Base-by-base conservation (phyloP, 1,140 invertebrate species). In the Gonatopus flavifemur region DNA sequence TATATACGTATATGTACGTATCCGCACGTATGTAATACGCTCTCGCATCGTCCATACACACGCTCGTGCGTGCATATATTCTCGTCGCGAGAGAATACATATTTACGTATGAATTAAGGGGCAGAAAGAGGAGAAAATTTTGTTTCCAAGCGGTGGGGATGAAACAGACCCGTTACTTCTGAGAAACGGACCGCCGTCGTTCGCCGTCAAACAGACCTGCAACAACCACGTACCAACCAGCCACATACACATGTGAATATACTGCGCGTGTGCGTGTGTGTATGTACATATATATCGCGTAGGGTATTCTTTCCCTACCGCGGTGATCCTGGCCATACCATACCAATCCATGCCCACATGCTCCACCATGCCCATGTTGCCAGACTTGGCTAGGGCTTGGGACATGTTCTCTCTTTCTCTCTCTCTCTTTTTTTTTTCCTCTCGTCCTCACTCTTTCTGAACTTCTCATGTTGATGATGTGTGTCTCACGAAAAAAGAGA, bases 151-250 rank as follows among this genome's bases (percentile, higher is more conserved):
- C 48, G 48, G 50, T 55, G 69, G 66, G 65, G 63, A 67, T 62
- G 65, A 66, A 70, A 62, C 63, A 67, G 69, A 70, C 70, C 74
- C 74, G 72, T 77, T 77, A 75, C 60, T 77, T 75, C 70, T 75
- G 65, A 70, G 74, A 75, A 76, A 63, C 65, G 62, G 66, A 67
- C 61, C 64, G 68, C 62, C 64, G 60, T 60, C 54, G 55, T 54
- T 62, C 53, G 57, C 58, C 59, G 67, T 67, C 68, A 71, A 71
- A 71, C 69, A 69, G 66, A 71, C 69, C 63, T 72, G 69, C 66
- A 56, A 55, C 57, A 59, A 62, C 59, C 54, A 59, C 47, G 57
- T 62, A 62, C 49, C 50, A 43, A 38, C 38, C 39, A n/a, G n/a
- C n/a, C n/a, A n/a, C n/a, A n/a, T n/a, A n/a, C n/a, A n/a, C n/a